Evolutionary conservation across 2,888 invertebrate genomes (phyloP), one percentile per base, ranked within the genome.

Genomic region (Apoda limacodes): DNA sequence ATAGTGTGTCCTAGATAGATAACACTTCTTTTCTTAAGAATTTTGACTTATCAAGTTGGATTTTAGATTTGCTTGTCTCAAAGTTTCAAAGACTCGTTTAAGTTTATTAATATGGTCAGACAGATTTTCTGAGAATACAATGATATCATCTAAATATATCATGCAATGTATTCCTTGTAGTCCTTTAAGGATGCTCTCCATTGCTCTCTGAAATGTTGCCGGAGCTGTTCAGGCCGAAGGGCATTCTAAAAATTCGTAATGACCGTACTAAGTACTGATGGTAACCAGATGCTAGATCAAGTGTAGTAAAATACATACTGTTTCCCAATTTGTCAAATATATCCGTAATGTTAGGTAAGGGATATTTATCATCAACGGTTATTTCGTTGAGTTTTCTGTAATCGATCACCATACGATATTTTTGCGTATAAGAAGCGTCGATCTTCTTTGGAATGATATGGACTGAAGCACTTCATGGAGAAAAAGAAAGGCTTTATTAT

Each of bases 331-430:
- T 37, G 24, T 57, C 52, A 2, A 58, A 31, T 0, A 55, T 24
- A 28, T 55, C 55, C 15, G 69, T 68, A 13, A 68, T 61, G 6
- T 59, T 37, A 2, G 69, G 69, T 3, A 64, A 26, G 1, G 60
- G 62, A 28, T 69, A 69, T 41, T 43, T 15, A 45, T 48, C 44
- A 13, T 49, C 34, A 4, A 22, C 28, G 0, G 52, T 54, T 3
- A 50, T 37, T 1, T 38, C 27, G 22, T 49, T 51, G 1, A 46
- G 33, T 6, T 23, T 22, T 3, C 59, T 42, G 29, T 62, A 66
- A 30, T 63, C 60, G 3, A 61, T 38, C 6, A 34, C 31, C 65
- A 61, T 4, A 62, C 33, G 24, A 60, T 36, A 3, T n/a, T n/a
- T n/a, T n/a, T n/a, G n/a, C n/a, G n/a, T n/a, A n/a, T n/a, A n/a